A percentile compares a stretch with the other conserved stretches of the same genome.
Evolutionary conservation across 2,888 invertebrate genomes (phyloP).

Genomic region (Orthonevra nobilis): DNA sequence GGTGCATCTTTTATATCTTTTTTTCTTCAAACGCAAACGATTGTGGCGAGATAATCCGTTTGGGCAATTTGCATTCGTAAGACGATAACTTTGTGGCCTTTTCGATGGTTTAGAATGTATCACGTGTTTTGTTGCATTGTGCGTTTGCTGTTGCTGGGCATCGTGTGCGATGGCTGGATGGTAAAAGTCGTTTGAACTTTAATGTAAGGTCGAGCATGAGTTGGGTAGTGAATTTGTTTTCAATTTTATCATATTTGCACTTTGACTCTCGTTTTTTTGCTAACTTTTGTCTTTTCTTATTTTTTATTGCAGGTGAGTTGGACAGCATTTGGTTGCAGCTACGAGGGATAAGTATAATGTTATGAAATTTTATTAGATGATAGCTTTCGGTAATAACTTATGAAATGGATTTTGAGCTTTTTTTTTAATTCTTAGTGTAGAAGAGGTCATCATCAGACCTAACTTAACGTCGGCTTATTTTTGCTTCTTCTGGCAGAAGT

Average conservation of each 20-base stretch:
- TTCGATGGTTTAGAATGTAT: conserved; percentile 9
- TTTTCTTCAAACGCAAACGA: background rate
- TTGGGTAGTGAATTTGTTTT: too few relatives aligned
- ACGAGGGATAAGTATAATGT: too few relatives aligned
- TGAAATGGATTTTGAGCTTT: too few relatives aligned
- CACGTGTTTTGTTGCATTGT: background rate
- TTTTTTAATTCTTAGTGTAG: too few relatives aligned
- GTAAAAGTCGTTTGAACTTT: conserved; percentile 50
- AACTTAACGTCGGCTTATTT: too few relatives aligned
- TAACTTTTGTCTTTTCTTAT: conserved; percentile 11
- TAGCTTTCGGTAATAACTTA: too few relatives aligned
- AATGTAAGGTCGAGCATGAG: conserved; percentile 34
- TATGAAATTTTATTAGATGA: too few relatives aligned
- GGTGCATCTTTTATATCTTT: background rate
- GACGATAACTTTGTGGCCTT: conserved; percentile 45
- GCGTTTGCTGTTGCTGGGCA: conserved; percentile 4
- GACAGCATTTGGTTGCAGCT: background rate
- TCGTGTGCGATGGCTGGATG: conserved; percentile 34
- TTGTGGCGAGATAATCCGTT: background rate
- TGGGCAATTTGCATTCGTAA: conserved; percentile 33
- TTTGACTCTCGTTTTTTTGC: conserved; percentile 1
- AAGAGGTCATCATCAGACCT: too few relatives aligned
- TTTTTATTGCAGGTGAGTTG: conserved; percentile 57
- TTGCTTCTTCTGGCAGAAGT: too few relatives aligned
- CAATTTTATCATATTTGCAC: conserved; percentile 20